A percentile compares a stretch with the other conserved stretches of the same genome.
phyloP scores from a whole-genome alignment of 2,888 invertebrate species.

The Lasioglossum villosulum region DNA sequence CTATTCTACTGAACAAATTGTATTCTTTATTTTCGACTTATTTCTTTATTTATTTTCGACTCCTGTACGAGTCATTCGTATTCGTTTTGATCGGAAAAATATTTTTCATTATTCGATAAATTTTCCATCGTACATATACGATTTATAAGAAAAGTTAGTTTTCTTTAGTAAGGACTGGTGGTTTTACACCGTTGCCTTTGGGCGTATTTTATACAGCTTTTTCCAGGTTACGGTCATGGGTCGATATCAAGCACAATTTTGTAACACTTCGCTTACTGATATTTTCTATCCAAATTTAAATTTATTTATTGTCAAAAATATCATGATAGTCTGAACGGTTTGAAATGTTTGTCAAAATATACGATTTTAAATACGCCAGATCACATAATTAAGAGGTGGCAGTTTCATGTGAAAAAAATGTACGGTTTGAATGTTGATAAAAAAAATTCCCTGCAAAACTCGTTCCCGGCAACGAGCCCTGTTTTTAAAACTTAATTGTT shows the following conservation, averaged over 20 bases:
- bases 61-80: too few relatives aligned
- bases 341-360: background rate
- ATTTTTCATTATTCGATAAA: background rate
- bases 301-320: background rate
- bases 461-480: background rate
- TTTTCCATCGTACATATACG: background rate
- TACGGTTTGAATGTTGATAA: background rate
- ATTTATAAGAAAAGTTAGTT: background rate
- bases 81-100: background rate
- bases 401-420: background rate
- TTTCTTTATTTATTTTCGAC: too few relatives aligned
- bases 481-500: background rate
- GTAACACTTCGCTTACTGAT: background rate
- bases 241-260: conserved; percentile 9
- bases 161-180: background rate
- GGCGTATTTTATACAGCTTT: background rate
- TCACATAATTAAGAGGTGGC: background rate
- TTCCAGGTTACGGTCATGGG: background rate
- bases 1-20: too few relatives aligned
- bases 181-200: background rate
- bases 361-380: background rate
- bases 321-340: background rate
- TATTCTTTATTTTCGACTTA: background rate
- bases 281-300: background rate
- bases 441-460: background rate